Conservation (phyloP, 2,113 vertebrate species). For the Chamaea fasciata region DNA sequence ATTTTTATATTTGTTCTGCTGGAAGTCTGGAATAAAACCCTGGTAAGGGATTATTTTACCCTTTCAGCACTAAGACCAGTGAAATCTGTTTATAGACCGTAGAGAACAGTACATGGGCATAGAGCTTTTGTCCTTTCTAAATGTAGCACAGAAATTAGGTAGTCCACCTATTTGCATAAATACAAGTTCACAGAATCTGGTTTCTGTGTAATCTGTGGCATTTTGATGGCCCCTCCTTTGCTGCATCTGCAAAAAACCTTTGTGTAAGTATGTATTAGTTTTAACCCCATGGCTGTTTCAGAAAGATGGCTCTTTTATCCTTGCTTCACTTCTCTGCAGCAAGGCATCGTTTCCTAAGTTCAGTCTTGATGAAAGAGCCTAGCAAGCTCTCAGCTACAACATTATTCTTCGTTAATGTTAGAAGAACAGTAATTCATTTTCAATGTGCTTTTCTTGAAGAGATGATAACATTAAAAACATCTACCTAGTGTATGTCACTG, state of each 20-base stretch:
- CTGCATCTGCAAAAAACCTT: neutral
- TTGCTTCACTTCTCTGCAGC: neutral
- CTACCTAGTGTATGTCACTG: slow-evolving; percentile 17
- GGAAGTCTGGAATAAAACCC: neutral
- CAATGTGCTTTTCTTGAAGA: neutral
- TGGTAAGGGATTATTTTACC: neutral
- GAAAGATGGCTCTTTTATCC: neutral
- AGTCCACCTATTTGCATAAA: neutral
- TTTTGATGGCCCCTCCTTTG: neutral
- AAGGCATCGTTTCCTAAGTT: neutral
- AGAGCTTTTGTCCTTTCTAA: neutral
- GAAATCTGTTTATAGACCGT: neutral
- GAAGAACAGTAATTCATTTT: slow-evolving; percentile 35
- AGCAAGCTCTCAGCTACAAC: neutral
- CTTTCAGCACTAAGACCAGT: neutral
- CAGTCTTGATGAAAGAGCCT: neutral
- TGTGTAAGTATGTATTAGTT: neutral
- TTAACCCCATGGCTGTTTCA: neutral
- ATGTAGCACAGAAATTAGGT: neutral
- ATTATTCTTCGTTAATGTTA: slow-evolving; percentile 8
- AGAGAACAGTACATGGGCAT: accelerated
- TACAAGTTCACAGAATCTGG: neutral
- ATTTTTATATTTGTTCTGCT: neutral
- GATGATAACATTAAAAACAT: slow-evolving; percentile 9
- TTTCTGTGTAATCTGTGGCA: neutral